Evolutionary conservation across 2,888 invertebrate genomes (phyloP).

Genomic region (Phaedon cochleariae): DNA sequence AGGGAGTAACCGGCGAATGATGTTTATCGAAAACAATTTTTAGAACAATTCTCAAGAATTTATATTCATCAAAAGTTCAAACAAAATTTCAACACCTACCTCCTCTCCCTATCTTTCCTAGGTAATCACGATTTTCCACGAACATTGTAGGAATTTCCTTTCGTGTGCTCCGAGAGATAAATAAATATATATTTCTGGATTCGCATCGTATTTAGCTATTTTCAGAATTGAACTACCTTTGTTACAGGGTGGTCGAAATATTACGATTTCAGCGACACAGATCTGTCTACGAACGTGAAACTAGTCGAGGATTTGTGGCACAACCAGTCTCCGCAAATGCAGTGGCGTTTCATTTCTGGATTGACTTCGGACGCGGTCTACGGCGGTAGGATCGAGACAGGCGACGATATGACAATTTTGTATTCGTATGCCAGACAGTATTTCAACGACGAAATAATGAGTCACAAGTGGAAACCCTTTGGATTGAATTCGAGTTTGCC

Average conservation of each 20-base stretch:
- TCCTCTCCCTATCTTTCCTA: no score
- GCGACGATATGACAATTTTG: conserved; percentile 75
- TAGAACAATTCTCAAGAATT: no score
- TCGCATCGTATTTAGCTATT: no score
- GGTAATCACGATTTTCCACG: no score
- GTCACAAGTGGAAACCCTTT: conserved; percentile 69
- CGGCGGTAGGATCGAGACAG: conserved; percentile 85
- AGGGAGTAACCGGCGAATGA: no score
- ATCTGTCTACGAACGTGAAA: conserved; percentile 78
- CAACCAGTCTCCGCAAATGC: conserved; percentile 58
- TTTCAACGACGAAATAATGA: conserved; percentile 68
- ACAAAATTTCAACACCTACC: no score
- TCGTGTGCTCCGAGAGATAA: no score
- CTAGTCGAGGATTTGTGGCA: conserved; percentile 63
- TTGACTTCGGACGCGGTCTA: conserved; percentile 83
- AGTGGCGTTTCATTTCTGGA: conserved; percentile 82
- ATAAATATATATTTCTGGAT: no score
- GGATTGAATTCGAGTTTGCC: conserved; percentile 65
- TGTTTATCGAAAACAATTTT: no score
- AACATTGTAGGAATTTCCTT: no score
- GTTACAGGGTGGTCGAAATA: conserved; percentile 82
- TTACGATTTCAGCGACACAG: conserved; percentile 88
- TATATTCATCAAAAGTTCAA: no score
- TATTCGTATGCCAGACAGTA: conserved; percentile 72
- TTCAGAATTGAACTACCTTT: background rate